Evolutionary conservation across 2,888 invertebrate genomes (phyloP), one percentile per base, ranked within the genome.

Genomic region (Drosophila meridionalis): DNA sequence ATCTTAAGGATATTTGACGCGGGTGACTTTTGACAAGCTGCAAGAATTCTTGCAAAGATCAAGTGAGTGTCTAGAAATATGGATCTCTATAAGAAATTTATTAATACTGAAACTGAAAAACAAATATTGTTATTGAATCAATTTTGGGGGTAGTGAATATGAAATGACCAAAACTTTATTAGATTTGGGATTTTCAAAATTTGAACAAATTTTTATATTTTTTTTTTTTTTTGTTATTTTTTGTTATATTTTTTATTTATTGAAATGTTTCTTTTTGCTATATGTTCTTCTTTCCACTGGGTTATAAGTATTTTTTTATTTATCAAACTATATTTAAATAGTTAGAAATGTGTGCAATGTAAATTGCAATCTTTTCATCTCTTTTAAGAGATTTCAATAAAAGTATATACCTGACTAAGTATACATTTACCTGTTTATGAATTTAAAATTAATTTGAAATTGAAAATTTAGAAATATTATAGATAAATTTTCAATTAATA

Each of bases 1-100:
- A 71, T 67, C 66, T 43, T 0, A 70, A 90, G 90, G 90, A 84
- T 85, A 90, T 76, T 88, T 84, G 71, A 53, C 71, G 60, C 66
- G 65, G 75, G 75, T 67, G 68, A 63, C 80, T 57, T 63, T 59
- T 71, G 58, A 61, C 55, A 63, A 71, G 20, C 47, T 73, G 69
- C 84, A 53, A 65, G 48, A 58, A 11, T 43, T 69, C 62, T 68
- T 62, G 61, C 80, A 80, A 40, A 8, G 8, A 40, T 28, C 38
- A 55, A 55, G 83, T 84, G 90, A 84, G 83, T 84, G 88, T 58
- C 50, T 52, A 42, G 52, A 50, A 11, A 50, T 50, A 32, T 32
- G 11, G 52, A 52, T 52, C 12, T 12, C 12, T 12, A 11, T 12
- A 34, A 11, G 11, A 52, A 34, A 20, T 34, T 12, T 52, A 52